These are phyloP conservation scores for Aproaerema taeniolella DNA, from an alignment of 2,888 invertebrate species.

Conservation along the genomic window DNA sequence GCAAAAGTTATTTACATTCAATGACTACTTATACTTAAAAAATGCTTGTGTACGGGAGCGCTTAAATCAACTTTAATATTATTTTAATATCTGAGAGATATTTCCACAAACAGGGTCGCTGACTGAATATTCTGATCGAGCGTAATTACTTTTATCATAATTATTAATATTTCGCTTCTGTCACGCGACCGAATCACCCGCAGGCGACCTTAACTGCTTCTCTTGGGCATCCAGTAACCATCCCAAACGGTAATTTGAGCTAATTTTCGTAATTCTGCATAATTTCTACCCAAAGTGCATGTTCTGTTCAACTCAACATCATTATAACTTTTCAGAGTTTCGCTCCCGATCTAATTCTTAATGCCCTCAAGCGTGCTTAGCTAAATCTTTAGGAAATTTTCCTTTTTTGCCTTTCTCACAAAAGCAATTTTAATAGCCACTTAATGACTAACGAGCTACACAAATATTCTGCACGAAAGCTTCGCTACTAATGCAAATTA, in stretches of 20 bases:
- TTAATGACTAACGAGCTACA: too few species aligned
- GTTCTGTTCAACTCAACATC: conserved; percentile 48
- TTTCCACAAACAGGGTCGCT: neutral
- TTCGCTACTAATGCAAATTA: too few species aligned
- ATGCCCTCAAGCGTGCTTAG: conserved; percentile 37
- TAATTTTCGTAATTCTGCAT: conserved; percentile 69
- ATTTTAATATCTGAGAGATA: neutral
- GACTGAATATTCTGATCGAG: conserved; percentile 31
- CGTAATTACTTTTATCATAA: conserved; percentile 50
- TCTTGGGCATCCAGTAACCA: conserved; percentile 53
- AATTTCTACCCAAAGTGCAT: conserved; percentile 64
- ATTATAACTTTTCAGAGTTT: conserved; percentile 50
- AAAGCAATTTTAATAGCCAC: too few species aligned
- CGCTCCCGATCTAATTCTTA: conserved; percentile 42
- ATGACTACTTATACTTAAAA: neutral
- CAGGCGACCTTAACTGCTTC: conserved; percentile 43
- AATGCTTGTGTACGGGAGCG: neutral
- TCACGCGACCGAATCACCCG: conserved; percentile 53
- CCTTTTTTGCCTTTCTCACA: too few species aligned
- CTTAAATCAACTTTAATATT: neutral
- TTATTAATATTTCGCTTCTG: conserved; percentile 60
- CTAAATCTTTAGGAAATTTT: too few species aligned
- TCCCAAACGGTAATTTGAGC: conserved; percentile 64
- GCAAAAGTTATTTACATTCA: too few species aligned
- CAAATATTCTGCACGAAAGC: too few species aligned